phyloP scores from a whole-genome alignment of 2,113 vertebrate species.

The Irena cyanogastra region DNA sequence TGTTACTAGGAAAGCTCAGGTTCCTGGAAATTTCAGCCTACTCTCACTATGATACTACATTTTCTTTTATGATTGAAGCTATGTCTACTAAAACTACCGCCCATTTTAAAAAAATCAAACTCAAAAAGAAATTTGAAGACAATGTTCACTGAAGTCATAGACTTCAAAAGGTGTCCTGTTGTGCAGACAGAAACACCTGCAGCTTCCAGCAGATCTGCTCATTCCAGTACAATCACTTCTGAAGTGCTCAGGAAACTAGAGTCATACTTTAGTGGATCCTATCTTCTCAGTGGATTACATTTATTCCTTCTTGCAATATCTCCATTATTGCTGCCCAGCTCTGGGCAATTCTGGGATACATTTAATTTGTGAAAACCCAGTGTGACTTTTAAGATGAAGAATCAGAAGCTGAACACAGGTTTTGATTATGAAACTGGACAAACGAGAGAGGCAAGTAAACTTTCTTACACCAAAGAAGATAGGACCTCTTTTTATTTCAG shows the following conservation, averaged over 20 bases:
- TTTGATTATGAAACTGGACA: not conserved
- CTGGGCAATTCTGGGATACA: not conserved
- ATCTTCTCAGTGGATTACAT: not conserved
- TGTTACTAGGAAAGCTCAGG: not conserved
- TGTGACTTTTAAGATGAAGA: not conserved
- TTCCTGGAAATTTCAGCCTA: not conserved
- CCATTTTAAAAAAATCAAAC: not conserved
- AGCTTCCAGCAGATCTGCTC: not conserved
- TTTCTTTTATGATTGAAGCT: not conserved
- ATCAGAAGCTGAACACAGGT: not conserved
- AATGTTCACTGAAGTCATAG: not conserved
- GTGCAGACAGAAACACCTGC: not conserved
- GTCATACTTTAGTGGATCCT: not conserved
- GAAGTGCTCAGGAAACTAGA: not conserved
- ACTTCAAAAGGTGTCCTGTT: not conserved
- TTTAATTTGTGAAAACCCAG: not conserved
- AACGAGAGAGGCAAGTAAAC: not conserved
- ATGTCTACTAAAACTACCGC: not conserved
- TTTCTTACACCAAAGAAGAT: not conserved
- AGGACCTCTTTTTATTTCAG: not conserved
- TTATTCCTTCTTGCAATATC: not conserved
- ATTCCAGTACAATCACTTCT: not conserved
- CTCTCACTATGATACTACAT: not conserved
- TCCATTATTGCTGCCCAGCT: not conserved
- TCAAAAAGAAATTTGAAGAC: not conserved